Percentiles rank a stretch among this genome's conserved stretches.
phyloP scores from a whole-genome alignment of 1,140 invertebrate species.

The Riptortus pedestris region DNA sequence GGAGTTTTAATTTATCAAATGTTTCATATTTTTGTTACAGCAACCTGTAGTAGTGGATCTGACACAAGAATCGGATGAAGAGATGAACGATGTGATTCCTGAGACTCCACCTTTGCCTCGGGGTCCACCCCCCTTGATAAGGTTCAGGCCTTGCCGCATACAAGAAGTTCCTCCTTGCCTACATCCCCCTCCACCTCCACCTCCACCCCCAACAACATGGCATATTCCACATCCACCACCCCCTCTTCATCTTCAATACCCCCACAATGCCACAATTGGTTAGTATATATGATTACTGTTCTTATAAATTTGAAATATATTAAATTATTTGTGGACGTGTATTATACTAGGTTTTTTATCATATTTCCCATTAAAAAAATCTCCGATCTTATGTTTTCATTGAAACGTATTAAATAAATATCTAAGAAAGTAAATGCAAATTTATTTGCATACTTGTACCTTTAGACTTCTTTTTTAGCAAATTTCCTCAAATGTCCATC shows the following conservation, averaged over 20 bases:
- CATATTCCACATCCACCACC: constrained; percentile 30
- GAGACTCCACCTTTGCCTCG: constrained; percentile 27
- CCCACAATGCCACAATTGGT: background rate
- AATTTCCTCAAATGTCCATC: too few species aligned
- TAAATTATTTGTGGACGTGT: too few species aligned
- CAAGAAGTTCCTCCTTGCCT: constrained; percentile 30
- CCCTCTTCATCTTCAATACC: constrained; percentile 13
- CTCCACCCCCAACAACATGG: constrained; percentile 33
- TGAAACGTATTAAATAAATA: too few species aligned
- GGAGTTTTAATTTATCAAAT: too few species aligned
- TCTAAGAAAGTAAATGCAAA: too few species aligned
- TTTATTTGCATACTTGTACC: too few species aligned
- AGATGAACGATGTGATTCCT: constrained; percentile 30
- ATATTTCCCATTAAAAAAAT: too few species aligned
- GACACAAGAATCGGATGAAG: constrained; percentile 54
- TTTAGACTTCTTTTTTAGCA: too few species aligned
- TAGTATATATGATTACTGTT: background rate
- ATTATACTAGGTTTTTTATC: too few species aligned
- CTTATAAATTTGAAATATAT: too few species aligned
- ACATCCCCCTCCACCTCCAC: constrained; percentile 35
- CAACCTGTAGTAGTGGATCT: constrained; percentile 47
- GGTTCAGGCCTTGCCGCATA: constrained; percentile 30
- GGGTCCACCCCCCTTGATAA: constrained; percentile 29
- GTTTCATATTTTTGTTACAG: constrained; percentile 12
- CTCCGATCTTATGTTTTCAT: too few species aligned